These are phyloP conservation scores for Tapera naevia DNA, from an alignment of 2,797 vertebrate genomes.

Conservation along the genomic window DNA sequence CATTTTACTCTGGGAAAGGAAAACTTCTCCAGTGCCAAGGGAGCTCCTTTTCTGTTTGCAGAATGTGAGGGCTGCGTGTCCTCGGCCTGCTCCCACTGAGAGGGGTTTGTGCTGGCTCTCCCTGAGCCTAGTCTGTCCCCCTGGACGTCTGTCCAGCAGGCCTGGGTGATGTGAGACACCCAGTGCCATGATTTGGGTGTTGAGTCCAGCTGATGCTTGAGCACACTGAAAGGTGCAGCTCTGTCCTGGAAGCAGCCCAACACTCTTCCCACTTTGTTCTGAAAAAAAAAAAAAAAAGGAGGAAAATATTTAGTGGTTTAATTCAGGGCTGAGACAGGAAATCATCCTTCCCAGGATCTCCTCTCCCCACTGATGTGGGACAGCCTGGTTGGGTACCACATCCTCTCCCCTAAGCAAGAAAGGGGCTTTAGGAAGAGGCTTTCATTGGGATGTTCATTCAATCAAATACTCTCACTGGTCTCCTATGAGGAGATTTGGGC, in stretches of 20 bases:
- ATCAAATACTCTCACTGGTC: background rate
- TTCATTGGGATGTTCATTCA: background rate
- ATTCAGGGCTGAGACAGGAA: background rate
- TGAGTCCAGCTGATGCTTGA: background rate
- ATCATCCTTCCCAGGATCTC: background rate
- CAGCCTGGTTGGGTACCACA: background rate
- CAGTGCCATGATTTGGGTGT: fast-evolving
- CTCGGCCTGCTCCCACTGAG: background rate
- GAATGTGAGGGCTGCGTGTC: background rate
- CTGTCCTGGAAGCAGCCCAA: background rate
- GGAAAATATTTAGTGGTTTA: background rate
- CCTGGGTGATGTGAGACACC: background rate
- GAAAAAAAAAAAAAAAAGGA: background rate
- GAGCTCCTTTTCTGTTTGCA: slow-evolving; percentile 22
- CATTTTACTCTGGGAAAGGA: slow-evolving; percentile 43
- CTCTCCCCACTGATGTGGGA: fast-evolving
- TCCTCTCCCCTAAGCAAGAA: background rate
- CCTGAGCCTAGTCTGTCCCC: background rate
- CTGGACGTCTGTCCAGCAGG: fast-evolving
- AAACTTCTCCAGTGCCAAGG: slow-evolving; percentile 24
- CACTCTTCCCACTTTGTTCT: background rate
- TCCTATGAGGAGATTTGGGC: background rate
- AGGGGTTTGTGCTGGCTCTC: background rate
- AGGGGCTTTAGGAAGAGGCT: background rate
- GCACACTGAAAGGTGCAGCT: background rate